Evolutionary conservation across 92 coral and sea anemone genomes (phyloP), one percentile per base, ranked within the genome.

Genomic region (Zoanthus gigantus): DNA sequence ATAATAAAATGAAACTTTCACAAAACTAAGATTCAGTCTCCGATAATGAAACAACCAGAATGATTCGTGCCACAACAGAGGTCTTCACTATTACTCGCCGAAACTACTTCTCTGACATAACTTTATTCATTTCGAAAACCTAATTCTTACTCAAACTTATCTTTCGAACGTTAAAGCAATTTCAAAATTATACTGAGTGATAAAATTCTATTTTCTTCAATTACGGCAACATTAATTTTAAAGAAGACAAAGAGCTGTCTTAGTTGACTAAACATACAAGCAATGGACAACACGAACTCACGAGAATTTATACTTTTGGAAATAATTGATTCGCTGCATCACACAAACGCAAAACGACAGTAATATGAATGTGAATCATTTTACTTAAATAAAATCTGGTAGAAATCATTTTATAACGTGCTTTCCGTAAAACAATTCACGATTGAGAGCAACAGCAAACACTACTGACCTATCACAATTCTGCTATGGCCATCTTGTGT

Each of bases 291-390:
- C 68, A 54, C 4, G 44, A 52, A 56, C 67, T 77, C 67, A 54
- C 34, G 42, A 29, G 28, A 15, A 17, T 77, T 77, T 54, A 6
- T 23, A 46, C 58, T 45, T n/a, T 23, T 9, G 6, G 28, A 63
- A 81, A 66, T 67, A 66, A 63, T 81, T 81, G 58, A 67, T 81
- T 66, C 75, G 32, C 50, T 81, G 85, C 71, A 81, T 81, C 63
- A 31, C 58, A 65, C 23, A 45, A 47, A 23, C 29, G 29, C 9
- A 17, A 81, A 81, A 81, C 11, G 61, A 48, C 45, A 32, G 61
- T 65, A 46, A 54, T 5, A 18, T 67, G 11, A 81, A 48, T 11
- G 18, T 46, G 34, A 10, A 37, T 46, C 28, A n/a, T 14, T 28
- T 58, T 65, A 28, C 18, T 14, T 66, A 7, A 23, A 17, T 61